Evolutionary conservation across 2,113 vertebrate species (phyloP), one percentile per base, ranked within the genome.

Genomic region (Mionectes macconnelli): DNA sequence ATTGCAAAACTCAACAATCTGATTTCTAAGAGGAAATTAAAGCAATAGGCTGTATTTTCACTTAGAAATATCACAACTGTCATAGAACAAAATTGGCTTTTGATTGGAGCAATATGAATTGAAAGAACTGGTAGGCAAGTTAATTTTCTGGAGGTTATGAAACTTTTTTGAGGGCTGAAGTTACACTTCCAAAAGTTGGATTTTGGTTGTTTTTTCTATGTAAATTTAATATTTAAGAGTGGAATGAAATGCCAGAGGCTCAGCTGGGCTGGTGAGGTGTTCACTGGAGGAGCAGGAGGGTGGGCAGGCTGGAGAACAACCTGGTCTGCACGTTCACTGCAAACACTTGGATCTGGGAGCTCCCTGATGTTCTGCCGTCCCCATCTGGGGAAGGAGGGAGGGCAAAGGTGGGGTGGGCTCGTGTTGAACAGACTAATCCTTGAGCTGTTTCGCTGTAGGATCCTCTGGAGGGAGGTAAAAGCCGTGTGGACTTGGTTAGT

Each of bases 31-130:
- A 52, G 47, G 95, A 91, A 97, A 97, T 95, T 68, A 83, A 60
- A 92, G 91, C 33, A 56, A 82, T 89, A 47, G 84, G 82, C 69
- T 20, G 10, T 7, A 42, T 92, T 95, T 64, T 57, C 59, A 69
- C 92, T 84, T 96, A 81, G 87, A 92, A 69, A 81, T 96, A 90
- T 96, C 62, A 18, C 87, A 94, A 88, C 68, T 94, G 93, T 96
- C 95, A 95, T 66, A 33, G 92, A 91, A 37, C 45, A 89, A 93
- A 95, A 97, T 82, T 97, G 83, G 89, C 95, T 97, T 97, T 89
- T 89, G 94, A 95, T 88, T 96, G 90, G 93, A 89, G 45, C 89
- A 95, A 89, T 95, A 90, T 67, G 80, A 95, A 96, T 90, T 75
- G 93, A 70, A 94, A 88, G 85, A 79, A 84, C 85, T 89, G 79